These are phyloP conservation scores for Nanger granti DNA, from an alignment of 2,113 vertebrate genomes.

Conservation along the genomic window DNA sequence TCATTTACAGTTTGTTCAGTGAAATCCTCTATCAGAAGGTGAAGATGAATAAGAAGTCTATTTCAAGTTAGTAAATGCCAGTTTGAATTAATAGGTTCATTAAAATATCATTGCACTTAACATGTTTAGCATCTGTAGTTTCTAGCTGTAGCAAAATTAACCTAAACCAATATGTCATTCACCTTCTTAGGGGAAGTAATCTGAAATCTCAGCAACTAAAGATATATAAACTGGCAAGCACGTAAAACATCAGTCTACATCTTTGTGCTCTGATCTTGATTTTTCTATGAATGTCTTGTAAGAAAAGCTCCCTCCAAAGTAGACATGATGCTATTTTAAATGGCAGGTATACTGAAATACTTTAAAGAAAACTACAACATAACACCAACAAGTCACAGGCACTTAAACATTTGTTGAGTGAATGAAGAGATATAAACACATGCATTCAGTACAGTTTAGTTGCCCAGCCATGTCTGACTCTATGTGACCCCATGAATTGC, in stretches of 20 bases:
- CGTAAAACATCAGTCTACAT: too few relatives aligned
- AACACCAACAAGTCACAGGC: background rate
- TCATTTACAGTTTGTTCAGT: background rate
- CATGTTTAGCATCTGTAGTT: background rate
- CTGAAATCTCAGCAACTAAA: background rate
- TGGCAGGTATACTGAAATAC: background rate
- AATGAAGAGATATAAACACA: background rate
- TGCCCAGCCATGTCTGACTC: rapidly evolving
- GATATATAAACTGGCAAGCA: background rate
- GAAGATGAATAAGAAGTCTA: background rate
- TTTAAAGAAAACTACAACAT: background rate
- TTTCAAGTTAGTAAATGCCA: background rate
- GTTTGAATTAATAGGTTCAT: background rate
- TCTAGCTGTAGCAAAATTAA: background rate
- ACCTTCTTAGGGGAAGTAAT: background rate
- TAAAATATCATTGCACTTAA: background rate
- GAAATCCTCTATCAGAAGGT: background rate
- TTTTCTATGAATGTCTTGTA: rapidly evolving
- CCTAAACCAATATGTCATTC: background rate
- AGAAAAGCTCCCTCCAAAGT: background rate
- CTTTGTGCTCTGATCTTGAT: background rate
- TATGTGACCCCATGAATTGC: rapidly evolving
- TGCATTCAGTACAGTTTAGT: rapidly evolving
- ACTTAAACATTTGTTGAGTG: background rate
- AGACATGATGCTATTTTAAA: background rate